These are phyloP conservation scores for Enteromius paludinosus DNA, from an alignment of 2,797 vertebrate species.

Conservation along the genomic window DNA sequence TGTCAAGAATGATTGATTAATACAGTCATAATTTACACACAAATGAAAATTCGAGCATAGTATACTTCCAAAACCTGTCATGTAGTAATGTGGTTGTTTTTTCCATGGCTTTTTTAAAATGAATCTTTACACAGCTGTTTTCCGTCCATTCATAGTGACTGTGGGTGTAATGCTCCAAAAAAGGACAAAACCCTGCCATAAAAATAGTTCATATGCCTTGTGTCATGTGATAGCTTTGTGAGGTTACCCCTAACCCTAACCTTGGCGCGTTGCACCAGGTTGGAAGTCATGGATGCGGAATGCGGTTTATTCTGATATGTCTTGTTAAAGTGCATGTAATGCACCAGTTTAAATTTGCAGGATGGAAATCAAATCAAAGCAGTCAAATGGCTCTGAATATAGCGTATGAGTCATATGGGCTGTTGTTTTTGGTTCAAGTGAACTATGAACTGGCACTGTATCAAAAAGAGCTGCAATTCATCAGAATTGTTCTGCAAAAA, in stretches of 20 bases:
- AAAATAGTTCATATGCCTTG: constrained; percentile 26
- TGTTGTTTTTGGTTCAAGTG: background rate
- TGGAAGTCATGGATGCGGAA: background rate
- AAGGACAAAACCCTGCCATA: constrained; percentile 24
- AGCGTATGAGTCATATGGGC: background rate
- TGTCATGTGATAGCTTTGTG: constrained; percentile 18
- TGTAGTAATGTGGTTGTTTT: background rate
- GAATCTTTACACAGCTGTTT: constrained; percentile 18
- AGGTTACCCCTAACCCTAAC: constrained; percentile 11
- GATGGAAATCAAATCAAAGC: background rate
- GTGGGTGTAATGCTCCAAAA: background rate
- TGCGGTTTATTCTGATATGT: background rate
- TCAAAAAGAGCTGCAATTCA: background rate
- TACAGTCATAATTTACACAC: constrained; percentile 3
- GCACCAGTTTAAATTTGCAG: background rate
- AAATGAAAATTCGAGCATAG: constrained; percentile 17
- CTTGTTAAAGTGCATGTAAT: background rate
- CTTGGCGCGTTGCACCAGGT: background rate
- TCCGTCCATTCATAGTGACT: background rate
- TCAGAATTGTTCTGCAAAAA: background rate
- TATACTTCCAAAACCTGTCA: constrained; percentile 2
- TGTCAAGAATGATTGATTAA: constrained; percentile 4
- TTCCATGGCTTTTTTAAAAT: background rate
- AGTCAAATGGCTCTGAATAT: background rate
- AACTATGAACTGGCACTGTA: background rate